Evolutionary conservation across 2,113 vertebrate genomes (phyloP).

Genomic region (Tachysurus vachellii): DNA sequence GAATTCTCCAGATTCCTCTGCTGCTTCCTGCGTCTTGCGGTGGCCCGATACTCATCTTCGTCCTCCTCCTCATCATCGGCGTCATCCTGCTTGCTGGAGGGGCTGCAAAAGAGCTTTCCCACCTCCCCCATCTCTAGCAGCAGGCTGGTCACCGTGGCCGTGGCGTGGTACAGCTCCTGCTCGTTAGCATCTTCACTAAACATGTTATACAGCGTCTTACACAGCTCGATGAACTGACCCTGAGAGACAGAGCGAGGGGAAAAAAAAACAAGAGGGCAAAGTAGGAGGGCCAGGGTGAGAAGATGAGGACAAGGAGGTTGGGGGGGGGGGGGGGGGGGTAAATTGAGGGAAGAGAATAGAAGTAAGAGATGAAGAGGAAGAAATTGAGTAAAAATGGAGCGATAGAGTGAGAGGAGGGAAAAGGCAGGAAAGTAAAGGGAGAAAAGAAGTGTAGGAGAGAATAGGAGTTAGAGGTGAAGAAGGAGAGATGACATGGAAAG

Average conservation of each 20-base stretch:
- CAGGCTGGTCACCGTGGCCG: slow-evolving; percentile 92
- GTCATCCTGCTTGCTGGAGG: slow-evolving; percentile 61
- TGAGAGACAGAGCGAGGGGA: slow-evolving; percentile 52
- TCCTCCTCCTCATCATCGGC: slow-evolving; percentile 51
- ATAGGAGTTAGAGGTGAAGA: background rate
- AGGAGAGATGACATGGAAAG: background rate
- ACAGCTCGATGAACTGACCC: slow-evolving; percentile 97
- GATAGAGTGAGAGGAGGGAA: background rate
- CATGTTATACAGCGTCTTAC: slow-evolving; percentile 97
- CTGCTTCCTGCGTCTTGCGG: background rate
- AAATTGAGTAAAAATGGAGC: background rate
- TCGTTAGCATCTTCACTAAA: slow-evolving; percentile 92
- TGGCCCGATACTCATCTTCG: background rate
- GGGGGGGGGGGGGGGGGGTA: background rate
- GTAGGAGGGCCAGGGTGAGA: background rate
- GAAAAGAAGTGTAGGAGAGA: background rate
- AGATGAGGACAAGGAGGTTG: background rate
- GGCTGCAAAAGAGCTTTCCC: slow-evolving; percentile 83
- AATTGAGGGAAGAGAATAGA: background rate
- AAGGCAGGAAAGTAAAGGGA: background rate
- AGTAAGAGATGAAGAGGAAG: background rate
- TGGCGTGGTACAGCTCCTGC: slow-evolving; percentile 95
- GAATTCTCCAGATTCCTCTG: slow-evolving; percentile 58
- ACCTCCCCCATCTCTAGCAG: slow-evolving; percentile 97
- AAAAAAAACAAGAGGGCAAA: background rate